phyloP scores from a whole-genome alignment of 2,113 vertebrate species.

The Prunella fulvescens region DNA sequence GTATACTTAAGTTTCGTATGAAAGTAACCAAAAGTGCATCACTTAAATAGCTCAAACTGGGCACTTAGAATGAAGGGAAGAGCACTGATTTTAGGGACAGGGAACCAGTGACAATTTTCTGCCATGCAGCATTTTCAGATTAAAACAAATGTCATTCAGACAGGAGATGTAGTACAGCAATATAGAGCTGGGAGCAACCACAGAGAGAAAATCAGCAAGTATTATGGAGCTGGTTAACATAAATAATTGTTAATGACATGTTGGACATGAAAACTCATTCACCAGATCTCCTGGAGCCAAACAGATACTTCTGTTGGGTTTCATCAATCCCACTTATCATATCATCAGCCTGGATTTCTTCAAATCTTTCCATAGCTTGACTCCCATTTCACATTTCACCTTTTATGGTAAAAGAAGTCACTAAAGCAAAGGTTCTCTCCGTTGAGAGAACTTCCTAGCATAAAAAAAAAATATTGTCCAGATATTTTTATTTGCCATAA shows the following conservation, averaged over 20 bases:
- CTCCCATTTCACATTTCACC: background rate
- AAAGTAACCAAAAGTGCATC: background rate
- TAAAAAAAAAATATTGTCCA: background rate
- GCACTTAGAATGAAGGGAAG: background rate
- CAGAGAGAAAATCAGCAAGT: background rate
- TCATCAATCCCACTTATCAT: background rate
- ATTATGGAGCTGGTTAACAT: background rate
- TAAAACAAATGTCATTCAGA: background rate
- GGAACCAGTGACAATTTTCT: background rate
- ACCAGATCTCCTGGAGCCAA: background rate
- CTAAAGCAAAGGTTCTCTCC: background rate
- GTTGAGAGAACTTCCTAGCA: background rate
- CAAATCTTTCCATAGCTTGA: background rate
- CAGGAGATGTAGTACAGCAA: background rate
- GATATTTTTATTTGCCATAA: background rate
- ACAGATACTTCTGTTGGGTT: background rate
- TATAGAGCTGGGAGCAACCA: background rate
- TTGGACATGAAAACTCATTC: background rate
- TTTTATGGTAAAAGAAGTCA: background rate
- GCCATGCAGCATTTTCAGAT: background rate
- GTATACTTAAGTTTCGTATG: background rate
- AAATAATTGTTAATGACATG: background rate
- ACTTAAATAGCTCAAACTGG: background rate
- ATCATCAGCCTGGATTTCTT: background rate
- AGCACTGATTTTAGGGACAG: background rate